Conservation (phyloP, 2,113 vertebrate genomes). For the Lagenorhynchus albirostris region DNA sequence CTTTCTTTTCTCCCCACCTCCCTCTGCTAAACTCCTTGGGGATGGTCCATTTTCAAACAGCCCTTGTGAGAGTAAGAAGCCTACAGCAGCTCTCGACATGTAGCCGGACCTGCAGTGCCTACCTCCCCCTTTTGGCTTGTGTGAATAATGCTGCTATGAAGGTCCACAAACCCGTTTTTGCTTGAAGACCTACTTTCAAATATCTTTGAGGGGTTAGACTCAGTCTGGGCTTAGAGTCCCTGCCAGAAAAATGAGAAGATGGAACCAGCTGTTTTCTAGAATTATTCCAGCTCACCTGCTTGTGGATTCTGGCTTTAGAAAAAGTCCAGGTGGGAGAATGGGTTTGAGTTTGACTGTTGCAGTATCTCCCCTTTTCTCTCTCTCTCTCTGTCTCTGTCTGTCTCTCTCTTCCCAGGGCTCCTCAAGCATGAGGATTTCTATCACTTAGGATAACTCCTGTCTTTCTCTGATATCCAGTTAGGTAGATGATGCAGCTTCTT, state of each 20-base stretch:
- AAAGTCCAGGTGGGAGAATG: accelerated
- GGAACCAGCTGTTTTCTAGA: accelerated
- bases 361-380: neutral
- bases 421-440: no score
- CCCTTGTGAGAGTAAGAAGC: accelerated
- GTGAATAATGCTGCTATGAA: accelerated
- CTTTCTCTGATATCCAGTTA: no score
- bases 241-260: accelerated
- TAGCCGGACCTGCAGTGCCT: neutral
- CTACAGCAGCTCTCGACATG: accelerated
- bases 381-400: neutral
- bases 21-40: neutral
- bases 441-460: no score
- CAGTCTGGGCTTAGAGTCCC: accelerated
- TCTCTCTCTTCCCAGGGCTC: no score
- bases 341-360: neutral
- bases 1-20: accelerated
- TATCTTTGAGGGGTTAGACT: accelerated
- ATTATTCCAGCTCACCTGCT: accelerated
- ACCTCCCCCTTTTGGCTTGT: accelerated
- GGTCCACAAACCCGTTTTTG: accelerated
- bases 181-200: neutral
- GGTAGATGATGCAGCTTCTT: accelerated
- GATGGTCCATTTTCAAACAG: neutral
- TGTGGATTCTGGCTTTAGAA: neutral